Conservation (phyloP, 2,888 invertebrate genomes). For the Epinotia brunnichana region DNA sequence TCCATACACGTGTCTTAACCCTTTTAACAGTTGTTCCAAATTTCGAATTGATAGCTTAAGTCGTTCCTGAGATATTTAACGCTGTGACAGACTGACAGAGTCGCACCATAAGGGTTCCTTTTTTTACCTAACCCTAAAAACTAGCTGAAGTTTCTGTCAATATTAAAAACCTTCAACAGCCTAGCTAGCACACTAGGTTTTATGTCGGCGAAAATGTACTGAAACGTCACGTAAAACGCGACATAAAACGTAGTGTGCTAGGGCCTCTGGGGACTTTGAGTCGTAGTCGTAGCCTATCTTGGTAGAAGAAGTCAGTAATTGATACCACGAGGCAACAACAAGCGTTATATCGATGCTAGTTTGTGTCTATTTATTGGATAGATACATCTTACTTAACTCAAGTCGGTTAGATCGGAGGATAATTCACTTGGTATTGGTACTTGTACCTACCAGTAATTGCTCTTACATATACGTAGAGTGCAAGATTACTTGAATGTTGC, state of each 20-base stretch:
- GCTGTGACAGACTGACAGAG: too few species aligned
- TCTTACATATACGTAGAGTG: constrained; percentile 40
- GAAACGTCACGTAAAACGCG: too few species aligned
- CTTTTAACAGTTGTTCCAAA: too few species aligned
- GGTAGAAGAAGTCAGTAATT: constrained; percentile 3
- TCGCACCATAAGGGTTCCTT: too few species aligned
- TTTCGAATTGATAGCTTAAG: too few species aligned
- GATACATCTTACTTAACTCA: constrained; percentile 31
- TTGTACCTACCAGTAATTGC: constrained; percentile 31
- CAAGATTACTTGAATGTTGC: constrained; percentile 40
- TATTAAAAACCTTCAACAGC: not conserved
- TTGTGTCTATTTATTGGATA: constrained; percentile 25
- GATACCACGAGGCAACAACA: constrained; percentile 21
- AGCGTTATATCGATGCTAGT: not conserved
- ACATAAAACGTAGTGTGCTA: too few species aligned
- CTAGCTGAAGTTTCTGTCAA: not conserved
- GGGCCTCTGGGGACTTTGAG: constrained; percentile 10
- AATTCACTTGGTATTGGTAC: constrained; percentile 34
- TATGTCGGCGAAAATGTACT: too few species aligned
- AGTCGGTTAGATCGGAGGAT: constrained; percentile 34
- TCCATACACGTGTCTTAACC: too few species aligned
- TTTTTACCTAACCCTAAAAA: too few species aligned
- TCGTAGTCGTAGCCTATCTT: not conserved
- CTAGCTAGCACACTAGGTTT: too few species aligned
- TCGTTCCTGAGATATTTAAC: too few species aligned